Evolutionary conservation across 2,888 invertebrate genomes (phyloP), one percentile per base, ranked within the genome.

Genomic region (Netelia virgata): DNA sequence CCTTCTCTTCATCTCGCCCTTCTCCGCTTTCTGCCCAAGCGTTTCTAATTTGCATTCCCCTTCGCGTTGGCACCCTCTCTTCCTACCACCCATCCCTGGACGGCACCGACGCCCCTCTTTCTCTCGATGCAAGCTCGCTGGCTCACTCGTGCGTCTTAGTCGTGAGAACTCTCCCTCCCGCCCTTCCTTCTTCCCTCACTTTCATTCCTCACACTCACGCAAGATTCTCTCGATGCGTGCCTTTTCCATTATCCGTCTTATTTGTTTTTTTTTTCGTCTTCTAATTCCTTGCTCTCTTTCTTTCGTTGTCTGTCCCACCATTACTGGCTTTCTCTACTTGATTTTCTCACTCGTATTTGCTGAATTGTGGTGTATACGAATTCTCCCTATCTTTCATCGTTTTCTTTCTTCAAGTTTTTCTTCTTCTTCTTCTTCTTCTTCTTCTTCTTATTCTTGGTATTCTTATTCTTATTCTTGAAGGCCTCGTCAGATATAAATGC

Each of bases 1-100:
- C 55, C 69, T 69, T 61, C 50, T 72, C 73, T 64, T 79, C 70
- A 63, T 72, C 43, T 84, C 84, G 81, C 84, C 84, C 84, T 85
- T 84, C 86, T 83, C 80, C 89, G 91, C 90, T 89, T 91, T 91
- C 91, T 92, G 92, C 91, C 92, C 92, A 91, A 92, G 91, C 92
- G 92, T 92, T 92, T 93, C 92, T 93, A 93, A 93, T 93, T 93
- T 93, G 93, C 93, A 93, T 93, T 92, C 93, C 92, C 93, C 93
- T 93, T 91, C 91, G 90, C 90, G 90, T 91, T 91, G 89, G 89
- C 90, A 89, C 90, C 90, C 91, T 88, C 85, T 86, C 79, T 64
- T 47, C 78, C 87, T 86, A 82, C 82, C 70, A 72, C 61, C 68
- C 50, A 20, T 63, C 61, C 57, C 79, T 78, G 86, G 61, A 68